A percentile compares a stretch with the other conserved stretches of the same genome.
Conservation (phyloP, 2,797 vertebrate genomes). For the Xerus rutilus region DNA sequence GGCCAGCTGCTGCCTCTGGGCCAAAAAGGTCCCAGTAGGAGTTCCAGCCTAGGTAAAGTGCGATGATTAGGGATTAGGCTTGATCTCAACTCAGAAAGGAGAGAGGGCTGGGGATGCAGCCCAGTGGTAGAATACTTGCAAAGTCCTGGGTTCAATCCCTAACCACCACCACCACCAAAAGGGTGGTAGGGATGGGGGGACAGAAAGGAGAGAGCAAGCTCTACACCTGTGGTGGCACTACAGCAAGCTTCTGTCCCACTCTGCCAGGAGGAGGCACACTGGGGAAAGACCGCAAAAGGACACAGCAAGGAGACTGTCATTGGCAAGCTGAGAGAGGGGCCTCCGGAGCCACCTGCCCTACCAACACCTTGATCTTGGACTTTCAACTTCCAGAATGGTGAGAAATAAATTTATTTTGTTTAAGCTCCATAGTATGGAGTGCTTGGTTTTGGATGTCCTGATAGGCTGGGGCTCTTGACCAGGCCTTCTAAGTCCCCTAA, state of each 20-base stretch:
- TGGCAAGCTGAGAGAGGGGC: background rate
- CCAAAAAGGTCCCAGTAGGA: background rate
- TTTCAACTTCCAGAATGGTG: background rate
- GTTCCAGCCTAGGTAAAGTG: background rate
- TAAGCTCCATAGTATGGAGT: background rate
- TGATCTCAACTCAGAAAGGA: conserved; percentile 4
- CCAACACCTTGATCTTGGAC: background rate
- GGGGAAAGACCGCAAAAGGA: no score
- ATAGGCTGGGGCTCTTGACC: background rate
- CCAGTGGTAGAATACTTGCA: background rate
- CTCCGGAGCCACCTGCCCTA: background rate
- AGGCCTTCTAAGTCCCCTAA: background rate
- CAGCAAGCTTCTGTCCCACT: background rate
- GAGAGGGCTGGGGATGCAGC: no score
- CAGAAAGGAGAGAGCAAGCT: background rate
- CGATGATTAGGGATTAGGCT: background rate
- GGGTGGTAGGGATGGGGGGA: no score
- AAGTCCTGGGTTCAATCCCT: background rate
- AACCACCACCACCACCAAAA: no score
- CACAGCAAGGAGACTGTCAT: no score
- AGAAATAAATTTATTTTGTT: background rate
- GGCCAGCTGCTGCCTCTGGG: background rate
- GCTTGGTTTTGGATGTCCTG: background rate
- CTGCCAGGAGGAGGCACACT: no score
- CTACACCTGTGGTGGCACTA: background rate